These are phyloP conservation scores for Ophonus ardosiacus DNA, from an alignment of 2,888 invertebrate species.

Conservation along the genomic window DNA sequence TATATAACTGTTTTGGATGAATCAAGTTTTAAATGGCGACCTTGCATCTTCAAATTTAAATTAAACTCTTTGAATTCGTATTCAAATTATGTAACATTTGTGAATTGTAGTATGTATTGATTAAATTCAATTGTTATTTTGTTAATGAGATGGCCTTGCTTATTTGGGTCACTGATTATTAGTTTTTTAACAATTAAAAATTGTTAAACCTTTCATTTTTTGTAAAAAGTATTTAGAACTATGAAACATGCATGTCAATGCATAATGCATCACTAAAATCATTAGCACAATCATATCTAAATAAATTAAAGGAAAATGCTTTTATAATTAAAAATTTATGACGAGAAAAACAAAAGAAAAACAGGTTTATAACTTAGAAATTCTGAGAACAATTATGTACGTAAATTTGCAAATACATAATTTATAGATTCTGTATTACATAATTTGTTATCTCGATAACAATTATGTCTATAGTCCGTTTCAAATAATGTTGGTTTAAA, in stretches of 20 bases:
- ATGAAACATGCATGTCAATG: too few relatives aligned
- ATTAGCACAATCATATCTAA: background rate
- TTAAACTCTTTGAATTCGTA: background rate
- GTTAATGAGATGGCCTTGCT: conserved; percentile 10
- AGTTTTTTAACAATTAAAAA: background rate
- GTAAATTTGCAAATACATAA: background rate
- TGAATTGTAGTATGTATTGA: conserved; percentile 39
- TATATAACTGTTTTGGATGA: background rate
- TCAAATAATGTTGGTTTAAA: too few relatives aligned
- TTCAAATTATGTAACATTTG: conserved; percentile 16
- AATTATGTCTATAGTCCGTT: background rate
- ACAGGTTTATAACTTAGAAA: background rate
- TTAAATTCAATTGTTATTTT: conserved; percentile 14
- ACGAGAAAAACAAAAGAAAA: background rate
- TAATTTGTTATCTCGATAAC: background rate
- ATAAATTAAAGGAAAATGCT: background rate
- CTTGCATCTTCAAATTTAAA: background rate
- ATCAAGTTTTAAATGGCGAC: background rate
- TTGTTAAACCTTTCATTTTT: background rate
- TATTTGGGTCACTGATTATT: conserved; percentile 14
- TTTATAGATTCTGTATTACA: background rate
- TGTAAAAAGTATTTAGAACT: too few relatives aligned
- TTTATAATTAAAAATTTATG: background rate
- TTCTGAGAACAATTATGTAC: conserved; percentile 1
- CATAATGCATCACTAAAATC: background rate